Percentiles rank a stretch among this genome's conserved stretches.
Conservation (phyloP, 2,797 vertebrate species). For the Novumbra hubbsi region DNA sequence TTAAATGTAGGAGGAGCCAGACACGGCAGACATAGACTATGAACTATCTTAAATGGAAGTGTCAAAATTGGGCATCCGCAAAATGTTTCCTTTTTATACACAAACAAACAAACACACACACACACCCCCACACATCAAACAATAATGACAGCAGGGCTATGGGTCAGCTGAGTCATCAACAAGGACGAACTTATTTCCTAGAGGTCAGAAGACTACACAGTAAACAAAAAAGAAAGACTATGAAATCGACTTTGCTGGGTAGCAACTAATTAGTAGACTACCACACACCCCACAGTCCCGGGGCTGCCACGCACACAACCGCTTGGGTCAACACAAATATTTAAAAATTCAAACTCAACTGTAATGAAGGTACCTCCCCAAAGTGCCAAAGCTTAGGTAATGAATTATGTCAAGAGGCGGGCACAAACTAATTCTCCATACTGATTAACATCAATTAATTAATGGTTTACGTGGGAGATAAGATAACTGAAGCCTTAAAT, state of each 20-base stretch:
- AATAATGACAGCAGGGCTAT: background rate
- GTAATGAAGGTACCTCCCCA: slow-evolving; percentile 43
- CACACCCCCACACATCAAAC: background rate
- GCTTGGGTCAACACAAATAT: background rate
- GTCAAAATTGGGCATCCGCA: background rate
- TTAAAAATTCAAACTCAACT: background rate
- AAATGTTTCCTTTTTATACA: background rate
- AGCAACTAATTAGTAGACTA: background rate
- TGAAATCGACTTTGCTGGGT: background rate
- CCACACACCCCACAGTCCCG: background rate
- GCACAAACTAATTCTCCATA: slow-evolving; percentile 57
- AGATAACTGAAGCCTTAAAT: slow-evolving; percentile 49
- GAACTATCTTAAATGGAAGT: background rate
- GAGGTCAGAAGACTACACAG: background rate
- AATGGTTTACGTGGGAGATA: slow-evolving; percentile 60
- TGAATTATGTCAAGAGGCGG: slow-evolving; percentile 60
- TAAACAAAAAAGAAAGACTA: background rate
- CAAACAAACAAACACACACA: background rate
- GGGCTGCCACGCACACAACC: slow-evolving; percentile 17
- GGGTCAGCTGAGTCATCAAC: background rate
- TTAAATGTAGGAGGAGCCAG: background rate
- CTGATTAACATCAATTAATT: slow-evolving; percentile 75
- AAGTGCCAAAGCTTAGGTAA: slow-evolving; percentile 49
- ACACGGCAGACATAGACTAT: background rate
- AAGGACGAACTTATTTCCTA: background rate